These are phyloP conservation scores for Chionoecetes opilio DNA, from an alignment of 1,140 invertebrate genomes.

Conservation along the genomic window DNA sequence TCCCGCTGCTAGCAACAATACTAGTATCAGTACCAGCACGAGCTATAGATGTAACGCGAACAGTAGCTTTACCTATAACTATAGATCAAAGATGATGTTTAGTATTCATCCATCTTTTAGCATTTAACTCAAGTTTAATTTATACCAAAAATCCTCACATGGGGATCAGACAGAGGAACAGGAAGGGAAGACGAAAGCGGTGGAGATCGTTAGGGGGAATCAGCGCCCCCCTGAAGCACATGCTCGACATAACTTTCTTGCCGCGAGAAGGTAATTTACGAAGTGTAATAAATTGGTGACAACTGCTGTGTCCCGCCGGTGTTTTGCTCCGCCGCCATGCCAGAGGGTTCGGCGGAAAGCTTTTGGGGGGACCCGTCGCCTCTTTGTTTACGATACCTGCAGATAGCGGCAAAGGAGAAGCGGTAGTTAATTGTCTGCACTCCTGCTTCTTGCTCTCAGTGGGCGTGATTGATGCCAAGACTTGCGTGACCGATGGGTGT, in stretches of 20 bases:
- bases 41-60: too few relatives aligned
- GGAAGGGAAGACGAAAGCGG: not conserved
- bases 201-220: not conserved
- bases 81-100: too few relatives aligned
- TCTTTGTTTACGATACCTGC: not conserved
- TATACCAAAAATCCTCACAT: too few relatives aligned
- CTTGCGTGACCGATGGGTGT: too few relatives aligned
- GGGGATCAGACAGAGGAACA: not conserved
- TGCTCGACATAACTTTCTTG: constrained; percentile 56
- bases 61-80: too few relatives aligned
- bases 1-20: too few relatives aligned
- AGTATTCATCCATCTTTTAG: too few relatives aligned
- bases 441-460: not conserved
- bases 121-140: too few relatives aligned
- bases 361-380: not conserved
- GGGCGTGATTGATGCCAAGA: not conserved
- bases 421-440: not conserved
- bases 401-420: not conserved
- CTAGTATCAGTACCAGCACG: too few relatives aligned
- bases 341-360: not conserved
- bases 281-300: constrained; percentile 63
- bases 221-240: constrained; percentile 16
- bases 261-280: constrained; percentile 53
- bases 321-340: not conserved
- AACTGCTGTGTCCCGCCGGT: not conserved